Evolutionary conservation across 2,113 vertebrate genomes (phyloP).

Genomic region (Caranx ignobilis): DNA sequence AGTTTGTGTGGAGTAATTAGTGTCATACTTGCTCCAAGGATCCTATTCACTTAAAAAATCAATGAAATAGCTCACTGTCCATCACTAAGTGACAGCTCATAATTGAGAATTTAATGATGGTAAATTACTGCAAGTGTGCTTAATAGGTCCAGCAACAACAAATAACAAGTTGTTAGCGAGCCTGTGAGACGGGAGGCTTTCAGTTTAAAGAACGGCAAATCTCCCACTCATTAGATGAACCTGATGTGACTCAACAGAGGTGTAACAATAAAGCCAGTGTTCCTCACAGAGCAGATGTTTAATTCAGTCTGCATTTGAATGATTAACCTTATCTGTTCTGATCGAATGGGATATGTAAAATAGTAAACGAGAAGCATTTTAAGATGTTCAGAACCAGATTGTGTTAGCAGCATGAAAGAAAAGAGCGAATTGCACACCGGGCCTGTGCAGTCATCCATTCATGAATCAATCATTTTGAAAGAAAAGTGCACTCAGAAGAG

Average conservation of each 20-base stretch:
- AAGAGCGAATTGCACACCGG: slow-evolving; percentile 20
- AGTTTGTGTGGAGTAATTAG: slow-evolving; percentile 26
- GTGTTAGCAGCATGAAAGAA: slow-evolving; percentile 46
- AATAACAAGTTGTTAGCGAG: background rate
- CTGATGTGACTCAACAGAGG: slow-evolving; percentile 7
- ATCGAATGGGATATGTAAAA: slow-evolving; percentile 34
- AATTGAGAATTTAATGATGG: slow-evolving; percentile 41
- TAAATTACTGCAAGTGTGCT: slow-evolving; percentile 32
- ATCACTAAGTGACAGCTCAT: slow-evolving; percentile 43
- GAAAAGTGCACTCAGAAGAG: slow-evolving; percentile 50
- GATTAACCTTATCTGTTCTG: slow-evolving; percentile 31
- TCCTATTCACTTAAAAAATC: slow-evolving; percentile 28
- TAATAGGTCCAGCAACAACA: slow-evolving; percentile 1
- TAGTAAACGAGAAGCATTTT: slow-evolving; percentile 30
- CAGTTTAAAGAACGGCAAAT: background rate
- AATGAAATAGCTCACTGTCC: slow-evolving; percentile 5
- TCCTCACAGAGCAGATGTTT: background rate
- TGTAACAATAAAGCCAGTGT: background rate
- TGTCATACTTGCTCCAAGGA: slow-evolving; percentile 11
- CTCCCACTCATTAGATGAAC: background rate
- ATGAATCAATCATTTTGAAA: slow-evolving; percentile 73
- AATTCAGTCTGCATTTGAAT: background rate
- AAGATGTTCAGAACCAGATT: slow-evolving; percentile 45
- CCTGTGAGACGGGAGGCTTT: background rate
- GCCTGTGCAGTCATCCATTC: slow-evolving; percentile 51